Conservation (phyloP, 2,888 invertebrate species). For the Chelonus formosanus region DNA sequence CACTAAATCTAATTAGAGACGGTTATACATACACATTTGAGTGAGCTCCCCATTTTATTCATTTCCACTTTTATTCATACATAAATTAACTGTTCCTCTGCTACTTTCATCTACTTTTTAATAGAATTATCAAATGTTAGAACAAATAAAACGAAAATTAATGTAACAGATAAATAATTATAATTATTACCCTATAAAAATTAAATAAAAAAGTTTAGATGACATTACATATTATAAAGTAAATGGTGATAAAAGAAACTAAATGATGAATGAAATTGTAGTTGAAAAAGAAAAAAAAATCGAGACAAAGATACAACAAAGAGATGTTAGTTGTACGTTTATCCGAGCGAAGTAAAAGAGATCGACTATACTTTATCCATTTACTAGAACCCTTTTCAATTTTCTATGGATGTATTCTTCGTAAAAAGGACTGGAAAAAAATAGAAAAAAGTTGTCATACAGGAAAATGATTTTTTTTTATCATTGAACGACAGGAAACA, state of each 20-base stretch:
- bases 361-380: slow-evolving; percentile 27
- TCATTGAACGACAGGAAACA: background rate
- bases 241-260: no score
- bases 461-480: slow-evolving; percentile 13
- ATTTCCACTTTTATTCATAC: slow-evolving; percentile 27
- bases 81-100: slow-evolving; percentile 22
- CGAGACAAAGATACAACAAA: background rate
- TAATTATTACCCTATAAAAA: no score
- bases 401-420: slow-evolving; percentile 28
- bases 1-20: slow-evolving; percentile 14
- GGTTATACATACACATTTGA: slow-evolving; percentile 4
- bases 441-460: background rate
- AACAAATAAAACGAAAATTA: slow-evolving; percentile 13
- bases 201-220: no score
- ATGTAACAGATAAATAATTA: background rate
- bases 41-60: slow-evolving; percentile 7
- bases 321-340: slow-evolving; percentile 13
- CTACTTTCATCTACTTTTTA: slow-evolving; percentile 14
- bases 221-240: no score
- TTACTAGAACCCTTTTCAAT: slow-evolving; percentile 32
- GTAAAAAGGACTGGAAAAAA: background rate
- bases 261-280: no score
- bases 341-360: slow-evolving; percentile 19
- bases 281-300: no score
- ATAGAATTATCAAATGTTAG: slow-evolving; percentile 16